Conservation (phyloP, 2,113 vertebrate genomes). For the Serinus canaria region DNA sequence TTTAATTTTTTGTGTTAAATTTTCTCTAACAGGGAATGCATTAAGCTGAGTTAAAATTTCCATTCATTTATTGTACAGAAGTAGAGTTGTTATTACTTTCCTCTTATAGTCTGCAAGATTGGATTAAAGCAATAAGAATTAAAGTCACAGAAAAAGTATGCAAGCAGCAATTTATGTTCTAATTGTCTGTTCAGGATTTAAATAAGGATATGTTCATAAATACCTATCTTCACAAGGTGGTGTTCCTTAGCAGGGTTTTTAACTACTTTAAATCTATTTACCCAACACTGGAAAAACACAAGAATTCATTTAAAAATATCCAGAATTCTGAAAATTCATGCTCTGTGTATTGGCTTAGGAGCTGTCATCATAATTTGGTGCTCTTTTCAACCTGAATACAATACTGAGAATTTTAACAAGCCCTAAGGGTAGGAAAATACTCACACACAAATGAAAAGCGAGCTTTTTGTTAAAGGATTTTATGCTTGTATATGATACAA, state of each 20-base stretch:
- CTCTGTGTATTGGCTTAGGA: neutral
- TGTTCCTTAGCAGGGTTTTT: neutral
- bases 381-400: neutral
- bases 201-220: neutral
- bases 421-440: neutral
- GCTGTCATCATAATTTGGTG: neutral
- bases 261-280: neutral
- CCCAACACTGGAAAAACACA: neutral
- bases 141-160: neutral
- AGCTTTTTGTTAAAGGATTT: neutral
- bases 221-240: neutral
- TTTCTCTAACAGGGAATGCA: neutral
- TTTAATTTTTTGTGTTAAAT: neutral
- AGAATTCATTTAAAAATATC: neutral
- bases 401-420: neutral
- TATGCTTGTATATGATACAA: neutral
- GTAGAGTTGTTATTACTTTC: neutral
- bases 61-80: neutral
- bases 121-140: neutral
- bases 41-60: neutral
- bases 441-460: neutral
- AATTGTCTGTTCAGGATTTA: neutral
- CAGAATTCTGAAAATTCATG: neutral
- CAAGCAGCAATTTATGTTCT: neutral
- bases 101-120: neutral